Evolutionary conservation across 2,797 vertebrate genomes (phyloP).

Genomic region (Sebastes hopkinsi): DNA sequence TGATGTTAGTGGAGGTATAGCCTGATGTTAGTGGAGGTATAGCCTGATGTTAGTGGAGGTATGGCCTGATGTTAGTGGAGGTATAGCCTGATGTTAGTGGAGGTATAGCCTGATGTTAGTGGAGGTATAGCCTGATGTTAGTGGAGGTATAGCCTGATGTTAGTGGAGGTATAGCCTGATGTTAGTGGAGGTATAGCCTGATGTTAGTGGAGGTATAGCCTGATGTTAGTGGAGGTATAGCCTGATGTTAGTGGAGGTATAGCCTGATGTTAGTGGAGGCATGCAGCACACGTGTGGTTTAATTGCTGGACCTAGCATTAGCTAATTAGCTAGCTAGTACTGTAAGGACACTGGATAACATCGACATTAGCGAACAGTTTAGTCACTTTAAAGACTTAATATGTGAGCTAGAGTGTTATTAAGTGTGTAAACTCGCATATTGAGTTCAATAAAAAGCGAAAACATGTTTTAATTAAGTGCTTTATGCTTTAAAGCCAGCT

Average conservation of each 20-base stretch:
- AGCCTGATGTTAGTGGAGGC: too few relatives aligned
- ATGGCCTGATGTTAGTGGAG: neutral
- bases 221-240: neutral
- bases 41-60: neutral
- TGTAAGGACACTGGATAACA: constrained; percentile 24
- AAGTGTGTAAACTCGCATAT: rapidly evolving
- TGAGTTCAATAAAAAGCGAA: rapidly evolving
- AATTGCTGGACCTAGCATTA: constrained; percentile 13
- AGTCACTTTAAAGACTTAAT: neutral
- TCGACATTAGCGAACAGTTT: neutral
- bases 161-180: neutral
- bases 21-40: too few relatives aligned
- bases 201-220: too few relatives aligned
- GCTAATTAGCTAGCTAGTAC: constrained; percentile 42
- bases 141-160: neutral
- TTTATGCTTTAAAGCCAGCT: neutral
- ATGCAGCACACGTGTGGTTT: constrained; percentile 7
- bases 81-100: too few relatives aligned
- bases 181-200: too few relatives aligned
- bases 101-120: too few relatives aligned
- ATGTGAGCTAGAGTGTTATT: rapidly evolving
- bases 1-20: too few relatives aligned
- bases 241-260: neutral
- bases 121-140: neutral
- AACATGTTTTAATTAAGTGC: neutral